Conservation (phyloP, 2,888 invertebrate genomes). For the Drosophila hamatofila region DNA sequence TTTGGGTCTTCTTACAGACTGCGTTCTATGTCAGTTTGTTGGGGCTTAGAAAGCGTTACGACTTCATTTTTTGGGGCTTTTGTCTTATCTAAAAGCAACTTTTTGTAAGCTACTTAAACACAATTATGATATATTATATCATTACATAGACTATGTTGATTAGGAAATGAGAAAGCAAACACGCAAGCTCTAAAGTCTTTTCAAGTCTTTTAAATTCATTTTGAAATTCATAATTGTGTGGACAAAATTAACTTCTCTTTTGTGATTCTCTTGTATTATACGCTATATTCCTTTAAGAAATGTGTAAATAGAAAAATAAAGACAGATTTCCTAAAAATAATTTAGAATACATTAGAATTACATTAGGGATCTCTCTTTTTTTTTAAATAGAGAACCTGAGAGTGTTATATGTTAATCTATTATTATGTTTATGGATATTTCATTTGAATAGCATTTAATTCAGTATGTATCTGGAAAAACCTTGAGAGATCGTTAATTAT, state of each 20-base stretch:
- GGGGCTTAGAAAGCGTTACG: constrained; percentile 43
- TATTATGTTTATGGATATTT: neutral
- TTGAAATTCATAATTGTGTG: neutral
- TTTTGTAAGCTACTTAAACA: constrained; percentile 9
- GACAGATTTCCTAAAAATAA: neutral
- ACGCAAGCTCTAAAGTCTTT: neutral
- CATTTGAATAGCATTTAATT: neutral
- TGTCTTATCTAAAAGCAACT: constrained; percentile 23
- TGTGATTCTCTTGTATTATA: neutral
- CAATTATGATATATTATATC: constrained; percentile 15
- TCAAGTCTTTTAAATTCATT: neutral
- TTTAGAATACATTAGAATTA: no score
- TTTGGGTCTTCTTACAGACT: constrained; percentile 1
- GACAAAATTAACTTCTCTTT: neutral
- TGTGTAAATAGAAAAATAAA: neutral
- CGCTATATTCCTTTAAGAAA: neutral
- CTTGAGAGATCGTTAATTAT: neutral
- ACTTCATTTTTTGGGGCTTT: constrained; percentile 4
- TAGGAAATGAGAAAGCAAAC: constrained; percentile 1
- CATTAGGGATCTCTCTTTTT: no score
- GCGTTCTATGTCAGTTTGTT: constrained; percentile 9
- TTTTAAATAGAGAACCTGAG: no score
- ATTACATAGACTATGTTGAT: constrained; percentile 3
- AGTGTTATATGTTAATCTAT: neutral
- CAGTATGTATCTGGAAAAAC: neutral